Percentiles rank a stretch among this genome's conserved stretches.
Conservation (phyloP, 2,888 invertebrate species). For the Halocaridina rubra region DNA sequence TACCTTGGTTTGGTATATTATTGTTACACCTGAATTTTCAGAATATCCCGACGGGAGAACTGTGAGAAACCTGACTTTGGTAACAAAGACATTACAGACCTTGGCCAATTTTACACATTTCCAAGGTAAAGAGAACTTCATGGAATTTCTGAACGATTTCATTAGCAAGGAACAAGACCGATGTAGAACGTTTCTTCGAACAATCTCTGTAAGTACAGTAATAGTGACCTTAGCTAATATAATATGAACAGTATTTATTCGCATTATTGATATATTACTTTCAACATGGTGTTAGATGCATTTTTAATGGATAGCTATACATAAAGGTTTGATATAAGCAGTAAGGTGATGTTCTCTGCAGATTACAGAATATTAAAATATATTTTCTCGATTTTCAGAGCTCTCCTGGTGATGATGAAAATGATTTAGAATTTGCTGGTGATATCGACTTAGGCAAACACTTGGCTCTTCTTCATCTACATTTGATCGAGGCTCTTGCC, state of each 20-base stretch:
- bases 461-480: conserved; percentile 81
- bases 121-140: conserved; percentile 95
- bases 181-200: conserved; percentile 86
- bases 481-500: conserved; percentile 80
- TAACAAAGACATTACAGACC: conserved; percentile 94
- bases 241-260: no score
- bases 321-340: no score
- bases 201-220: conserved; percentile 74
- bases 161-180: conserved; percentile 85
- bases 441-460: conserved; percentile 90
- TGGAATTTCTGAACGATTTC: conserved; percentile 95
- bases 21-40: no score
- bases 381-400: no score
- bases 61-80: conserved; percentile 89
- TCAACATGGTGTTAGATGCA: no score
- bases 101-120: conserved; percentile 94
- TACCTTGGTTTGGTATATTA: no score
- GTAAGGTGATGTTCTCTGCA: no score
- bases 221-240: no score
- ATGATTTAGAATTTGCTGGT: conserved; percentile 78
- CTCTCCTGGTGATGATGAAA: conserved; percentile 65
- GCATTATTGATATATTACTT: no score
- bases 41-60: conserved; percentile 92
- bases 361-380: no score
- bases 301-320: no score